Base-by-base conservation (phyloP, 1,140 invertebrate species). In the Zaprionus camerounensis region DNA sequence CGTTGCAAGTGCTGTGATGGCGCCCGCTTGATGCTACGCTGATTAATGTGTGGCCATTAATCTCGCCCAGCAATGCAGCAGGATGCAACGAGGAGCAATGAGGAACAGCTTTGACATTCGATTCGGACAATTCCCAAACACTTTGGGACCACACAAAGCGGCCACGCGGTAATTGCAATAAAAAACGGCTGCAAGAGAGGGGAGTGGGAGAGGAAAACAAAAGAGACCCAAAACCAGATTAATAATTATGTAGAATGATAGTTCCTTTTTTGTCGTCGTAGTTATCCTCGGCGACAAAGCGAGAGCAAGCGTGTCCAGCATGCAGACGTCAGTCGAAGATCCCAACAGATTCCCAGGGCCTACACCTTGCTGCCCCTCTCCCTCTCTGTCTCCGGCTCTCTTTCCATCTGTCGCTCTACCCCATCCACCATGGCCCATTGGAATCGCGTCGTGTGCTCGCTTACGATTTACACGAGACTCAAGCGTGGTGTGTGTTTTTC, bases 231-330 rank as follows among this genome's bases (percentile, higher is more conserved):
- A 46, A 80, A 68, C 61, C 68, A 71, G 78, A 73, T 75, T 80
- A 76, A 88, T 85, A 88, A 88, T 88, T 88, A 88, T 88, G 72
- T 88, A 80, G 81, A 85, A 88, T 88, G 85, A 88, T 88, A 88
- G 85, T 88, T 88, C 85, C 87, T 91, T 90, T 91, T 86, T 53
- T 36, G 62, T 65, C 34, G 44, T 55, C 41, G 31, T 34, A 2
- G n/a, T 56, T 46, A 57, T 62, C 63, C 65, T 68, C 64, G 31
- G 53, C 26, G 22, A 28, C 56, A 34, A n/a, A 17, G 38, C 38
- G 38, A 41, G 38, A n/a, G n/a, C 41, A 17, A 46, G 41, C n/a
- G 36, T 38, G 36, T 38, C 36, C 36, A 38, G 36, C 36, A 15
- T 38, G 36, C 41, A 6, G 41, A 46, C 15, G n/a, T 17, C 41